Base-by-base conservation (phyloP, 2,888 invertebrate species). In the Drosophila peninsularis region DNA sequence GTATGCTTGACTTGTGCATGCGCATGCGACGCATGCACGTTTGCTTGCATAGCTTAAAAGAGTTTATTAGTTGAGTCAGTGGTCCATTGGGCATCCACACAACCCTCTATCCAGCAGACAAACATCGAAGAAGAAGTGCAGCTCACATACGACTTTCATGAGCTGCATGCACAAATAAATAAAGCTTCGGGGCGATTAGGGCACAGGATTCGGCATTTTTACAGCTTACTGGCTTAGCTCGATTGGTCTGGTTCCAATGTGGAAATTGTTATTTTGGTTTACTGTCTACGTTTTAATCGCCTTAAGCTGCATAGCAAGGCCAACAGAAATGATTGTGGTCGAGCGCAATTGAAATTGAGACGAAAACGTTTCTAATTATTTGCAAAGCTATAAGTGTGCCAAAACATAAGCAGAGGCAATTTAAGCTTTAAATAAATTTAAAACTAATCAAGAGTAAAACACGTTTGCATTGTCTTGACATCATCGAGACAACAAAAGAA, bases 1-100 rank as follows among this genome's bases (percentile, higher is more conserved):
- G 82, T 85, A 79, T 83, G 79, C 84, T 83, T 88, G 72, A 81
- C 66, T 49, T 49, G 45, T 47, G 47, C 34, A 21, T 7, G 32
- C 19, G 19, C 21, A 6, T 10, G 39, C 5, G 13, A 21, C 57
- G 65, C 44, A 24, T 57, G 55, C 54, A 67, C 64, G 54, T 67
- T 67, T 79, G 68, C 13, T 5, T 14, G 1, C 71, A 68, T 67
- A 56, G 69, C 60, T 70, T 82, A 67, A 56, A 70, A 85, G 76
- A 82, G 80, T 41, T 55, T 58, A 70, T 82, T 79, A 82, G 80
- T 39, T 55, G 62, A 69, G 65, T 68, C 60, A 82, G 47, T 41
- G 36, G 21, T 57, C 17, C 7, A 34, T 7, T 14, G 14, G 11
- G 24, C 24, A 17, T 17, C 47, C 39, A 32, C 50, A 45, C 13